Evolutionary conservation across 2,888 invertebrate species (phyloP).

Genomic region (Cryptocephalus moraei): DNA sequence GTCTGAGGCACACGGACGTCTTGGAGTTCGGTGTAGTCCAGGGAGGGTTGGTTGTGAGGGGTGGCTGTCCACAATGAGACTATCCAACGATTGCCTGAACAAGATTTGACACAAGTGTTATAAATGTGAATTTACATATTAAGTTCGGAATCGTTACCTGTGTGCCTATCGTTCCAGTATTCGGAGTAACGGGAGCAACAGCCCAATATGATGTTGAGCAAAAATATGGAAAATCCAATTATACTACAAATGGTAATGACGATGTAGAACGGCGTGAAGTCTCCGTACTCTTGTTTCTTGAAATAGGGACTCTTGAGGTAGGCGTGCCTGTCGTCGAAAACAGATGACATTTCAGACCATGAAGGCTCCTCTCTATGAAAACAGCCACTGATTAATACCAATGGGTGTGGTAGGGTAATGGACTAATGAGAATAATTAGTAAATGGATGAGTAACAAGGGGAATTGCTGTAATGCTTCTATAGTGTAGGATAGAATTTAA

Average conservation of each 20-base stretch:
- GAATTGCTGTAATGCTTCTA: no score
- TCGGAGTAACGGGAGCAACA: conserved; percentile 69
- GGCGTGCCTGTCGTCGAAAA: conserved; percentile 46
- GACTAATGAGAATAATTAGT: no score
- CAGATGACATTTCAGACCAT: conserved; percentile 44
- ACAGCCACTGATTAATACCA: neutral
- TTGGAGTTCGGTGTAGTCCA: conserved; percentile 68
- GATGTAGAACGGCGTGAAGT: conserved; percentile 80
- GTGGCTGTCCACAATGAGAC: conserved; percentile 76
- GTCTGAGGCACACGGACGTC: conserved; percentile 34
- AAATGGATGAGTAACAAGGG: no score
- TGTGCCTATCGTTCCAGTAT: conserved; percentile 77
- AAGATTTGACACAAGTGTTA: no score
- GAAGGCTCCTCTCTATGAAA: neutral
- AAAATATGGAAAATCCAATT: conserved; percentile 56
- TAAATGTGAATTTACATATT: no score
- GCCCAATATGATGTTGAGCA: conserved; percentile 69
- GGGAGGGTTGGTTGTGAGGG: conserved; percentile 71
- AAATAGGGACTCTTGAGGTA: conserved; percentile 54
- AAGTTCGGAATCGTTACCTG: conserved; percentile 46
- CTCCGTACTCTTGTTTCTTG: conserved; percentile 50
- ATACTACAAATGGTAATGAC: conserved; percentile 69
- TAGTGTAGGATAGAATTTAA: no score
- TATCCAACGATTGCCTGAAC: conserved; percentile 71
- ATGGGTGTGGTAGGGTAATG: no score